Conservation (phyloP, 1,140 invertebrate species). For the Muscidifurax raptorellus region DNA sequence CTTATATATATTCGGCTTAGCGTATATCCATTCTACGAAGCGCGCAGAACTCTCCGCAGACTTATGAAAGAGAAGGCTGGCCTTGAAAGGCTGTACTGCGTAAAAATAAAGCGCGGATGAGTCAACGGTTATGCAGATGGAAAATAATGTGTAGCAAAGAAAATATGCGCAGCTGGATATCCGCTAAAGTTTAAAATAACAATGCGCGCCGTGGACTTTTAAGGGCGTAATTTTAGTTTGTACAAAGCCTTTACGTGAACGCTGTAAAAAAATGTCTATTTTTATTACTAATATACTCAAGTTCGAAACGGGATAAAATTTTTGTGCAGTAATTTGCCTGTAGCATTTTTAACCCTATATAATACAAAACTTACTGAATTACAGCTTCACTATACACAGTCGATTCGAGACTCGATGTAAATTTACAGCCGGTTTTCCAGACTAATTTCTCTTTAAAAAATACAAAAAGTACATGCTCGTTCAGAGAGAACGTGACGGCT, state of each 20-base stretch:
- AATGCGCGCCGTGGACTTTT: background rate
- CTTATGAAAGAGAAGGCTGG: background rate
- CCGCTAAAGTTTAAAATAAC: background rate
- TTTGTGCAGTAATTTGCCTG: background rate
- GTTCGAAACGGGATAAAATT: background rate
- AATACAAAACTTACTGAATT: too few relatives aligned
- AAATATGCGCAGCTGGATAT: background rate
- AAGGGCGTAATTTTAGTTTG: too few relatives aligned
- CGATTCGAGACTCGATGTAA: too few relatives aligned
- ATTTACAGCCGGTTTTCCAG: too few relatives aligned
- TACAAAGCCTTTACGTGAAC: too few relatives aligned
- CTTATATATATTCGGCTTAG: too few relatives aligned
- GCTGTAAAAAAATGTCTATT: too few relatives aligned
- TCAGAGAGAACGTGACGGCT: background rate
- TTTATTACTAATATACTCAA: too few relatives aligned
- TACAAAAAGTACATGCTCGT: background rate
- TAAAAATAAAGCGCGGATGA: conserved; percentile 17
- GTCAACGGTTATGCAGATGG: conserved; percentile 10
- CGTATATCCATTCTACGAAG: too few relatives aligned
- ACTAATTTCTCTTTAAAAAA: background rate
- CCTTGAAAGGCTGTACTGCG: conserved; percentile 18
- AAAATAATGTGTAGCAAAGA: background rate
- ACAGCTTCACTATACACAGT: too few relatives aligned
- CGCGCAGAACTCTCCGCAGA: conserved; percentile 21
- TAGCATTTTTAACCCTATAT: too few relatives aligned